These are phyloP conservation scores for Notothenia rossii DNA, from an alignment of 2,113 vertebrate genomes.

Conservation along the genomic window DNA sequence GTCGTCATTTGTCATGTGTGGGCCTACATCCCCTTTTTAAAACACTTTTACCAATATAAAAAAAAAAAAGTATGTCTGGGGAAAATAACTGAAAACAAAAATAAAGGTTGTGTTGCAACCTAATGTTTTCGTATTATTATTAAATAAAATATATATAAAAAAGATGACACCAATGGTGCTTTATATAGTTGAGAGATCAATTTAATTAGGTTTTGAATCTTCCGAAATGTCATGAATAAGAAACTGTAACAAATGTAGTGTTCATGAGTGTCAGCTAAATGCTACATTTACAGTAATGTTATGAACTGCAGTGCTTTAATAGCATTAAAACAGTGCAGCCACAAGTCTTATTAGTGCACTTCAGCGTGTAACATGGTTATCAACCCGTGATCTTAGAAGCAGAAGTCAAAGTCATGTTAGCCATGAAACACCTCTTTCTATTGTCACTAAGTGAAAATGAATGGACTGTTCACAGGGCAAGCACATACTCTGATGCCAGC, in stretches of 20 bases:
- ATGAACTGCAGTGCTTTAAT: not conserved
- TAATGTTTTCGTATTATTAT: not conserved
- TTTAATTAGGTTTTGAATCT: not conserved
- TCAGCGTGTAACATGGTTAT: not conserved
- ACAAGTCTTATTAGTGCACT: not conserved
- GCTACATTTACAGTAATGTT: no score
- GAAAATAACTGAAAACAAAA: no score
- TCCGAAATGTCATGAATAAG: no score
- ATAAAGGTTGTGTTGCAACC: not conserved
- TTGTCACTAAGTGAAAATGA: not conserved
- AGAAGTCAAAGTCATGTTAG: not conserved
- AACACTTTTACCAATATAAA: not conserved
- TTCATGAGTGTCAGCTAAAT: no score
- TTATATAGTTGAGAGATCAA: no score
- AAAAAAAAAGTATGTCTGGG: no score
- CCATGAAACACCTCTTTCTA: not conserved
- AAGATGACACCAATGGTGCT: no score
- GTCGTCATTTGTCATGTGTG: not conserved
- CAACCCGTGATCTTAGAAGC: not conserved
- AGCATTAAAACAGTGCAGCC: not conserved
- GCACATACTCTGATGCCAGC: not conserved
- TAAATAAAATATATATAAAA: not conserved
- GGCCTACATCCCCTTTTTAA: not conserved
- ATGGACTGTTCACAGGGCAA: constrained; percentile 16
- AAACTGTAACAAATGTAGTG: no score